phyloP scores from a whole-genome alignment of 2,113 vertebrate genomes.

The Catagonus wagneri region DNA sequence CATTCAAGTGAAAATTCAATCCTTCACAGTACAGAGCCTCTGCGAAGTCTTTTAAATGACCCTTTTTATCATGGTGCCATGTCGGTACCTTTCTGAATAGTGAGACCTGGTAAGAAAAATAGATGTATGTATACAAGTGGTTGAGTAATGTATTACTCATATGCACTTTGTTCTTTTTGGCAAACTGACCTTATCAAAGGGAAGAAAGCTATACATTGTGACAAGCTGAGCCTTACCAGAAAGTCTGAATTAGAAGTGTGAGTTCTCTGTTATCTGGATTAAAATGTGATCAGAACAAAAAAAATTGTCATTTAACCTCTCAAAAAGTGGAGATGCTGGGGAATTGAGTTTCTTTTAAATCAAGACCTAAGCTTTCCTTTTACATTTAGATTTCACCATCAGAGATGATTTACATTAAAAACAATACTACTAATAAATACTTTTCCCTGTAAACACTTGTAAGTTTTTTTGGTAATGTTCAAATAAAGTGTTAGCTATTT shows the following conservation, averaged over 20 bases:
- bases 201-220: slow-evolving; percentile 84
- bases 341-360: slow-evolving; percentile 56
- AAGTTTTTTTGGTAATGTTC: background rate
- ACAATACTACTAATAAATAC: background rate
- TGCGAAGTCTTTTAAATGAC: slow-evolving; percentile 91
- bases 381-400: background rate
- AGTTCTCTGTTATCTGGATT: slow-evolving; percentile 77
- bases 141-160: slow-evolving; percentile 89
- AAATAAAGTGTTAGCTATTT: slow-evolving; percentile 36
- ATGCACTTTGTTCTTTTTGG: slow-evolving; percentile 87
- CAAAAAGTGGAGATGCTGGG: slow-evolving; percentile 3
- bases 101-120: slow-evolving; percentile 87
- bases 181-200: slow-evolving; percentile 88
- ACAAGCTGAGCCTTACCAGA: slow-evolving; percentile 79
- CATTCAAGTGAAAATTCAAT: slow-evolving; percentile 93
- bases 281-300: slow-evolving; percentile 66
- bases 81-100: slow-evolving; percentile 88
- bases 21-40: slow-evolving; percentile 91
- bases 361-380: background rate
- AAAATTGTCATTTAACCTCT: slow-evolving; percentile 72
- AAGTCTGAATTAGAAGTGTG: slow-evolving; percentile 78
- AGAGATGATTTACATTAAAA: background rate
- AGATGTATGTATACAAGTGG: slow-evolving; percentile 87
- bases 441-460: background rate
- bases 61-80: slow-evolving; percentile 90